These are phyloP conservation scores for Macquaria australasica DNA, from an alignment of 2,113 vertebrate species.

Conservation along the genomic window DNA sequence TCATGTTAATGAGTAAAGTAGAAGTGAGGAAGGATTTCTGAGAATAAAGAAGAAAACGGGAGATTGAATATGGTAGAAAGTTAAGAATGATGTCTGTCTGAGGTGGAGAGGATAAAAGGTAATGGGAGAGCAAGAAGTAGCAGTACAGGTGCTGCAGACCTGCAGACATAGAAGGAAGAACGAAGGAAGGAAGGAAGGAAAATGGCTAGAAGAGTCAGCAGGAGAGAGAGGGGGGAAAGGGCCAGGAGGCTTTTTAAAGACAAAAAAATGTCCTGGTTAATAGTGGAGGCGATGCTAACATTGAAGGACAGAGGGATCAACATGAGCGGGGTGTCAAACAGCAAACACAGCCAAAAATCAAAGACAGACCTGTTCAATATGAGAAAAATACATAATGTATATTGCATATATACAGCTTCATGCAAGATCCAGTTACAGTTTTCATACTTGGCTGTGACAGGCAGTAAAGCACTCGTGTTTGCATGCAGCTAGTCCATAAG, in stretches of 20 bases:
- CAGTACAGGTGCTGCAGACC: not conserved
- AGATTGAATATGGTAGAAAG: not conserved
- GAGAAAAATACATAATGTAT: constrained; percentile 51
- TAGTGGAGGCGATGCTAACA: constrained; percentile 37
- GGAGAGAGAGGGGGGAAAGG: not conserved
- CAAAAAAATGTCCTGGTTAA: not conserved
- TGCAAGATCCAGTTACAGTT: constrained; percentile 52
- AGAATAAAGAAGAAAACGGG: not conserved
- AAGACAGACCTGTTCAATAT: constrained; percentile 9
- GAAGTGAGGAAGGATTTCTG: not conserved
- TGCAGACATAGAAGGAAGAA: not conserved
- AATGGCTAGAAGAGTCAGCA: not conserved
- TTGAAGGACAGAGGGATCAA: constrained; percentile 33
- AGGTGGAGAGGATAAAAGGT: not conserved
- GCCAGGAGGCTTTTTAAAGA: not conserved
- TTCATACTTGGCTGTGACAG: constrained; percentile 43
- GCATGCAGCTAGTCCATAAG: constrained; percentile 51
- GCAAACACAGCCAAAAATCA: constrained; percentile 48
- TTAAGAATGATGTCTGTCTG: not conserved
- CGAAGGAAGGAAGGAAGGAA: not conserved
- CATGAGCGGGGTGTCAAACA: constrained; percentile 20
- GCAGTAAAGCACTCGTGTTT: constrained; percentile 46
- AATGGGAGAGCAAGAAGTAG: not conserved
- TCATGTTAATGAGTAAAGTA: not conserved
- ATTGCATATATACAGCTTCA: constrained; percentile 47